Conservation (phyloP, 2,888 invertebrate species). For the Sinohyriopsis cumingii region DNA sequence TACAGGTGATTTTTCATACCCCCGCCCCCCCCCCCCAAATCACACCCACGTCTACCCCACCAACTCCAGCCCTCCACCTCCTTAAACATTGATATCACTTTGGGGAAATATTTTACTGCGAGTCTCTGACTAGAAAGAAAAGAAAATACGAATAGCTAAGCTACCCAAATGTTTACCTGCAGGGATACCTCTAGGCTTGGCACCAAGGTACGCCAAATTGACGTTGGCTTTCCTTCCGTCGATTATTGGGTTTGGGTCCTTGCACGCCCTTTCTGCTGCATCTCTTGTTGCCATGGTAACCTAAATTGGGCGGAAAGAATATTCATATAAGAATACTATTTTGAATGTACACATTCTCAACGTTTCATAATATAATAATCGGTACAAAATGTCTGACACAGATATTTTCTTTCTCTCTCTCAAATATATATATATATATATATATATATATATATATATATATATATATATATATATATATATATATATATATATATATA, state of each 20-base stretch:
- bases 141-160: too few relatives aligned
- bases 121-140: too few relatives aligned
- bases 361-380: not conserved
- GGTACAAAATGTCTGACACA: not conserved
- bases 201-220: slow-evolving; percentile 96
- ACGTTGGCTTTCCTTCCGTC: slow-evolving; percentile 99
- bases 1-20: too few relatives aligned
- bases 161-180: slow-evolving; percentile 21
- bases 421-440: too few relatives aligned
- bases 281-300: slow-evolving; percentile 97
- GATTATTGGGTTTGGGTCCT: slow-evolving; percentile 98
- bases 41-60: too few relatives aligned
- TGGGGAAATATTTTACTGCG: too few relatives aligned
- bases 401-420: not conserved
- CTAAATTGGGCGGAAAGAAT: slow-evolving; percentile 74
- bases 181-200: slow-evolving; percentile 81
- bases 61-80: too few relatives aligned
- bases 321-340: not conserved
- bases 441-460: not conserved
- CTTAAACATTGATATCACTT: too few relatives aligned
- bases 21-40: too few relatives aligned
- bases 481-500: slow-evolving; percentile 10
- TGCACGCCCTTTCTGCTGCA: slow-evolving; percentile 95
- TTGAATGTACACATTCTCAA: not conserved
- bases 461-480: slow-evolving; percentile 1